Conservation (phyloP, 2,113 vertebrate genomes). For the Mungos mungo region DNA sequence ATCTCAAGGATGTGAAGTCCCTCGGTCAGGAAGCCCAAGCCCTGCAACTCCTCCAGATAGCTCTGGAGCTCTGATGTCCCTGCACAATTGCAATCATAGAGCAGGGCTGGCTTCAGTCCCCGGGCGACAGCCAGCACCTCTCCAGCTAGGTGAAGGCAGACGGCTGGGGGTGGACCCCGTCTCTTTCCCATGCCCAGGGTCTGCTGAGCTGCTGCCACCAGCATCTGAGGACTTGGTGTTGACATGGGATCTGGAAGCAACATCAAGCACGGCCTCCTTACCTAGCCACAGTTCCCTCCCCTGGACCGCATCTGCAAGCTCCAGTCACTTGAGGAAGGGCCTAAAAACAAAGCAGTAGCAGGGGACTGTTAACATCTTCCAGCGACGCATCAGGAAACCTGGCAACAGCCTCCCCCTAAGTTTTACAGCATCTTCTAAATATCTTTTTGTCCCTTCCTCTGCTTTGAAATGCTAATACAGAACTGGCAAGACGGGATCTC, state of each 20-base stretch:
- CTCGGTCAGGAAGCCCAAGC: slow-evolving; percentile 78
- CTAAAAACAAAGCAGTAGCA: slow-evolving; percentile 56
- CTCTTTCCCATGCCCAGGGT: slow-evolving; percentile 82
- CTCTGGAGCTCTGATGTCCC: slow-evolving; percentile 82
- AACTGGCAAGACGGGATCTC: background rate
- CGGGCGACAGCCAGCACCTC: slow-evolving; percentile 89
- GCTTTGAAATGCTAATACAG: background rate
- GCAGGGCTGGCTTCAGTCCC: slow-evolving; percentile 91
- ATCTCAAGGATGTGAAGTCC: slow-evolving; percentile 85
- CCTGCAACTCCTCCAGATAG: slow-evolving; percentile 86
- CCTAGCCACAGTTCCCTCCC: background rate
- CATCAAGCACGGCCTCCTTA: background rate
- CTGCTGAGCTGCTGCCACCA: slow-evolving; percentile 86
- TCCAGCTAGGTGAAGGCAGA: slow-evolving; percentile 87
- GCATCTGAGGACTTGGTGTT: slow-evolving; percentile 71
- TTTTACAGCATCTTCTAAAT: background rate
- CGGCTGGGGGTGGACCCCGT: slow-evolving; percentile 73
- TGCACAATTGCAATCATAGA: slow-evolving; percentile 89
- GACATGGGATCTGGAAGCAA: slow-evolving; percentile 37
- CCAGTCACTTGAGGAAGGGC: background rate
- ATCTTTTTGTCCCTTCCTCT: background rate
- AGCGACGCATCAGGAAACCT: background rate
- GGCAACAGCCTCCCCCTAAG: background rate
- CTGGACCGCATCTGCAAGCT: background rate
- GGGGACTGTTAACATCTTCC: background rate